These are phyloP conservation scores for Piprites chloris DNA, from an alignment of 2,113 vertebrate species.

Conservation along the genomic window DNA sequence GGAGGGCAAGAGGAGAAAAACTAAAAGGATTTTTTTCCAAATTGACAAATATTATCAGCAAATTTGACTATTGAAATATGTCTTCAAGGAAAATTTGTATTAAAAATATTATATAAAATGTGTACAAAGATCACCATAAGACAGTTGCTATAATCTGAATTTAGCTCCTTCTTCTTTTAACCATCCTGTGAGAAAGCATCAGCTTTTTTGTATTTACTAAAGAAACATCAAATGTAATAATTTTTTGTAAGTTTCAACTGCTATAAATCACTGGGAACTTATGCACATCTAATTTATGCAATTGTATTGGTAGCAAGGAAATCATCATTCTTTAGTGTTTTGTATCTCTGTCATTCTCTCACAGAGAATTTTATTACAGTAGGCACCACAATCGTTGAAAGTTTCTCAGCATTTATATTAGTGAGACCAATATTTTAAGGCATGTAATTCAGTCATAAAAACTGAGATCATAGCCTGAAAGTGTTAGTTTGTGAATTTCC, in stretches of 20 bases:
- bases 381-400: background rate
- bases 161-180: slow-evolving; percentile 55
- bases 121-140: slow-evolving; percentile 27
- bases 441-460: slow-evolving; percentile 3
- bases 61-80: slow-evolving; percentile 23
- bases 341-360: slow-evolving; percentile 19
- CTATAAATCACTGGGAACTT: slow-evolving; percentile 57
- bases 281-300: slow-evolving; percentile 49
- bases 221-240: slow-evolving; percentile 15
- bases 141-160: slow-evolving; percentile 29
- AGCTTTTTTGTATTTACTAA: slow-evolving; percentile 60
- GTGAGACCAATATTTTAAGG: slow-evolving; percentile 2
- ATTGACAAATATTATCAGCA: slow-evolving; percentile 9
- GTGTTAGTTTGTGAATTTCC: background rate
- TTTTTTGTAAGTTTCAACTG: slow-evolving; percentile 60
- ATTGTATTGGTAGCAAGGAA: slow-evolving; percentile 29
- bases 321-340: slow-evolving; percentile 45
- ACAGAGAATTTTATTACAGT: background rate
- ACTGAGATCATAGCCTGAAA: background rate
- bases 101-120: slow-evolving; percentile 56
- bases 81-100: slow-evolving; percentile 28
- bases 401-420: slow-evolving; percentile 40
- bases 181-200: slow-evolving; percentile 26
- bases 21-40: background rate
- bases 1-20: background rate